phyloP scores from a whole-genome alignment of 2,113 vertebrate species.

The Thunnus thynnus region DNA sequence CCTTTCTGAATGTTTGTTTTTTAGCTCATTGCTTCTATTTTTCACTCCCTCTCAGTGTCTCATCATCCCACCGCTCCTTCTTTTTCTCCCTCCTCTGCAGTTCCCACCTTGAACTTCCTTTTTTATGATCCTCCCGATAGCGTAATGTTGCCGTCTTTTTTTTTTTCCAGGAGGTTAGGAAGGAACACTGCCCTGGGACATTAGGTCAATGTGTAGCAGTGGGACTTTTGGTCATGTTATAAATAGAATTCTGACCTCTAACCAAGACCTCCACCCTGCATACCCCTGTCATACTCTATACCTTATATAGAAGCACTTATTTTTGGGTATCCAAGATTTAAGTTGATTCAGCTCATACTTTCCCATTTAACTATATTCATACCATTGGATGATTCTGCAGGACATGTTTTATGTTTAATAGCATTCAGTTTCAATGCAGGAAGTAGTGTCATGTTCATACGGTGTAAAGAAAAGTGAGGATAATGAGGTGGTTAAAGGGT shows the following conservation, averaged over 20 bases:
- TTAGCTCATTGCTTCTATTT: constrained; percentile 23
- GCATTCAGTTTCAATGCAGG: neutral
- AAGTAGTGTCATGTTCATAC: neutral
- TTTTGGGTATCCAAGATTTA: neutral
- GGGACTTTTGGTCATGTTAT: neutral
- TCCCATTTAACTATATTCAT: too few relatives aligned
- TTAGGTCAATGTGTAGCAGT: neutral
- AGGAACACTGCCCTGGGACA: neutral
- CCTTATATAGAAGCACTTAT: constrained; percentile 2
- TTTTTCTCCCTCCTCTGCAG: neutral
- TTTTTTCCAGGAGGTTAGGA: constrained; percentile 20
- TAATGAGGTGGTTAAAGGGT: neutral
- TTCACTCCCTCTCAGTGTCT: neutral
- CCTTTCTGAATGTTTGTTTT: constrained; percentile 11
- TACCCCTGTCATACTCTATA: neutral
- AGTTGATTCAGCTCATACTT: neutral
- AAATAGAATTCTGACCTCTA: constrained; percentile 21
- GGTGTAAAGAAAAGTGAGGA: neutral
- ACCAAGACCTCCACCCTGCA: neutral
- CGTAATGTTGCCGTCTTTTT: neutral
- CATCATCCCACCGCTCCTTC: neutral
- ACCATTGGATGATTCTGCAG: neutral
- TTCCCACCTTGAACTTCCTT: neutral
- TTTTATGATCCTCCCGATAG: neutral
- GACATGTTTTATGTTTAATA: neutral